These are phyloP conservation scores for Riparia riparia DNA, from an alignment of 2,113 vertebrate genomes.

Conservation along the genomic window DNA sequence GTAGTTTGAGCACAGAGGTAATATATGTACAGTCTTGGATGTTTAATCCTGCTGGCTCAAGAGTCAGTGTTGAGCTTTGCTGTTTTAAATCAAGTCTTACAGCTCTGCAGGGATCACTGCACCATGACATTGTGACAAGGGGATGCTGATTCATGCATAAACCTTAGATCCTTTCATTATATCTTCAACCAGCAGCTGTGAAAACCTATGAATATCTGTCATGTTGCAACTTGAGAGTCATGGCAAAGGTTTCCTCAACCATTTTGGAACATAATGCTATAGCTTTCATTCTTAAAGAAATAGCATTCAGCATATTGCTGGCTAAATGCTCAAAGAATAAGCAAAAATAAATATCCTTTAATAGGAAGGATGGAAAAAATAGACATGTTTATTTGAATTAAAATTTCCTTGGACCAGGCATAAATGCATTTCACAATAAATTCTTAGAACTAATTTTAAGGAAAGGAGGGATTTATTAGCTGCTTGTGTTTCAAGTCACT, in stretches of 20 bases:
- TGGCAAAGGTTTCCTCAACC: neutral
- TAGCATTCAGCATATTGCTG: neutral
- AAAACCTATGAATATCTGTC: slow-evolving; percentile 12
- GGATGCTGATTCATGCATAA: slow-evolving; percentile 75
- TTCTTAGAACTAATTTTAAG: neutral
- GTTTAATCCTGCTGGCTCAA: slow-evolving; percentile 41
- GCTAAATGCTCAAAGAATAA: neutral
- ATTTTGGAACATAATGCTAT: neutral
- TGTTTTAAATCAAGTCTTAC: slow-evolving; percentile 59
- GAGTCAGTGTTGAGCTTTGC: slow-evolving; percentile 25
- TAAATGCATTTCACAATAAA: neutral
- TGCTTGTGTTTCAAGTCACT: neutral
- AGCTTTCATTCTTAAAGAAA: neutral
- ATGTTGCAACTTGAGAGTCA: neutral
- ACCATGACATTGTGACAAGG: slow-evolving; percentile 65
- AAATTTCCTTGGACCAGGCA: neutral
- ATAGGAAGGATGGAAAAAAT: neutral
- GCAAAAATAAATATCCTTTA: neutral
- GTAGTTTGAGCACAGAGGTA: neutral
- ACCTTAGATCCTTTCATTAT: slow-evolving; percentile 31
- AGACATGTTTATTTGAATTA: neutral
- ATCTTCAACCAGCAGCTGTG: slow-evolving; percentile 18
- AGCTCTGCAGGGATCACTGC: slow-evolving; percentile 66
- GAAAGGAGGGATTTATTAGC: neutral
- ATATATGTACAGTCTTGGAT: neutral